These are phyloP conservation scores for Pegoplata infirma DNA, from an alignment of 2,888 invertebrate species.

Conservation along the genomic window DNA sequence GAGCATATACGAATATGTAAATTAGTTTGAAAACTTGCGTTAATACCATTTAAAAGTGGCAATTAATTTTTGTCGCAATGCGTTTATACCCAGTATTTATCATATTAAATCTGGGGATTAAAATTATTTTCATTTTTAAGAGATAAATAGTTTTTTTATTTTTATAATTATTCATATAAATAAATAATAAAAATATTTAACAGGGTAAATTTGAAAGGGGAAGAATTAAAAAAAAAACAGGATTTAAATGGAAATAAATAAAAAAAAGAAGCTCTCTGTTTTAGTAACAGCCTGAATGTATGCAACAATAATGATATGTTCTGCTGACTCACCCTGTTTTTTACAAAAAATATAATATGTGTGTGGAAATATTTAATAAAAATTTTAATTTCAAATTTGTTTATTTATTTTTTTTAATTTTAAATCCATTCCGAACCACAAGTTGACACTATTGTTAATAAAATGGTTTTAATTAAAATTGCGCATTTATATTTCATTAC, in stretches of 20 bases:
- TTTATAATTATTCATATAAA: not conserved
- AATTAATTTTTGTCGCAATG: slow-evolving; percentile 58
- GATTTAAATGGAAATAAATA: too few relatives aligned
- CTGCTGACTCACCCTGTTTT: too few relatives aligned
- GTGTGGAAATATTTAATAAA: too few relatives aligned
- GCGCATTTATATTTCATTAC: slow-evolving; percentile 14
- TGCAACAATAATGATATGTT: too few relatives aligned
- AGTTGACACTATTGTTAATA: not conserved
- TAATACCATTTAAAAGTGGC: slow-evolving; percentile 29
- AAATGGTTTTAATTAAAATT: slow-evolving; percentile 42
- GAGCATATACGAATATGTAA: slow-evolving; percentile 11
- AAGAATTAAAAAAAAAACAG: too few relatives aligned
- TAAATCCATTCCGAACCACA: not conserved
- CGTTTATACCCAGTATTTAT: slow-evolving; percentile 33
- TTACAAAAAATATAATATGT: too few relatives aligned
- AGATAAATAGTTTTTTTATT: not conserved
- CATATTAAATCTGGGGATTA: slow-evolving; percentile 12
- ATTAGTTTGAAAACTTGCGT: slow-evolving; percentile 8
- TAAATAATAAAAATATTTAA: not conserved
- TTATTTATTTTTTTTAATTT: not conserved
- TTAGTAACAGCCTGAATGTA: too few relatives aligned
- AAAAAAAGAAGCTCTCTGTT: too few relatives aligned
- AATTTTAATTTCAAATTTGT: not conserved
- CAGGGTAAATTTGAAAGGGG: not conserved
- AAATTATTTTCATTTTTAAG: not conserved